A percentile compares a stretch with the other conserved stretches of the same genome.
Conservation (phyloP, 2,888 invertebrate genomes). For the Amphipoea lucens region DNA sequence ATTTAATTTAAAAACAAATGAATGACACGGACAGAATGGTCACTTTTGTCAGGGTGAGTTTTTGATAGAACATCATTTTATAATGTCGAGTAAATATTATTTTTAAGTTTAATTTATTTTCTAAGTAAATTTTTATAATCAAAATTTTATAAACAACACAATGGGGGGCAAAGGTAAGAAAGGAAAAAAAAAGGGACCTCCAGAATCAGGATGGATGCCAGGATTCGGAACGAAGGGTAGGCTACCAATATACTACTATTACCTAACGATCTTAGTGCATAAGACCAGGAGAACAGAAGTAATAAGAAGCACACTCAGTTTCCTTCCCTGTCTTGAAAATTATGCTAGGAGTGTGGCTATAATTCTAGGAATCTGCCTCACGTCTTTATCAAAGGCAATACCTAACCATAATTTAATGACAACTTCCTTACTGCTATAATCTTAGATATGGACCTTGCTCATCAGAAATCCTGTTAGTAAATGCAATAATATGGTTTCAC, state of each 20-base stretch:
- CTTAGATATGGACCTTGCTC: neutral
- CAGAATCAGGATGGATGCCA: conserved; percentile 88
- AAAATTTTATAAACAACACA: conserved; percentile 56
- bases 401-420: neutral
- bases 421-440: neutral
- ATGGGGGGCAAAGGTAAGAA: conserved; percentile 83
- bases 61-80: conserved; percentile 72
- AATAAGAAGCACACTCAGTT: neutral
- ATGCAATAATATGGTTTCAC: neutral
- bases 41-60: conserved; percentile 73
- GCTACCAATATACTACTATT: conserved; percentile 8
- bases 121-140: conserved; percentile 66
- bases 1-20: conserved; percentile 68
- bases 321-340: neutral
- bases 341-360: neutral
- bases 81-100: conserved; percentile 80
- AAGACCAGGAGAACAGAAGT: conserved; percentile 2
- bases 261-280: neutral
- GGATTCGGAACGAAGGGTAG: conserved; percentile 87
- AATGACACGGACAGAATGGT: conserved; percentile 47
- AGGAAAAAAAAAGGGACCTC: conserved; percentile 78
- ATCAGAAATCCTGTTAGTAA: neutral
- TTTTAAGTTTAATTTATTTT: conserved; percentile 69
- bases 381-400: neutral
- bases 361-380: neutral